A percentile compares a stretch with the other conserved stretches of the same genome.
These are phyloP conservation scores for Hipparchia sbordonii DNA, from an alignment of 2,888 invertebrate genomes.

Conservation along the genomic window DNA sequence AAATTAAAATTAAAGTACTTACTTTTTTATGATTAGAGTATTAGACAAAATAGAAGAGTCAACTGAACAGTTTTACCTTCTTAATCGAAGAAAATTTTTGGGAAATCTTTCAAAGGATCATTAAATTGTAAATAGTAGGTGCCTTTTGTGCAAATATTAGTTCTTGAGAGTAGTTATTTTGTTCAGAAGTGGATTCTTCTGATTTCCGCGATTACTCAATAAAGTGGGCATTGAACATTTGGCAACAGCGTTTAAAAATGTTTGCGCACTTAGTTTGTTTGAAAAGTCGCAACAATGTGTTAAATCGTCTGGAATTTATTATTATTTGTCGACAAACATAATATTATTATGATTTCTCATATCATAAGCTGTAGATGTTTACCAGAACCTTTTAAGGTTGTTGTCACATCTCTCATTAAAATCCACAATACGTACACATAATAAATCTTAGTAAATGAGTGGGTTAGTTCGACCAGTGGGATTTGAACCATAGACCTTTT, in stretches of 20 bases:
- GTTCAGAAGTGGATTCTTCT: conserved; percentile 3
- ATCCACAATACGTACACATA: too few species aligned
- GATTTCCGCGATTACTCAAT: conserved; percentile 27
- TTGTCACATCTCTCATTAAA: too few species aligned
- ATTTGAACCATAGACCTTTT: too few species aligned
- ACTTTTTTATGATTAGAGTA: too few species aligned
- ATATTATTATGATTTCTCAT: conserved; percentile 38
- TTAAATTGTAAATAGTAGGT: too few species aligned
- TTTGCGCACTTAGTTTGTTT: conserved; percentile 58
- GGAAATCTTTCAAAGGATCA: too few species aligned
- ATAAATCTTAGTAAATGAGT: too few species aligned
- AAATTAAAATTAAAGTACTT: too few species aligned
- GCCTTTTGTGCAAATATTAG: not conserved
- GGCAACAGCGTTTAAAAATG: conserved; percentile 53
- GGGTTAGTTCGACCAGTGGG: too few species aligned
- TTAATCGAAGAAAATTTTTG: too few species aligned
- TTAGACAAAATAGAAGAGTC: not conserved
- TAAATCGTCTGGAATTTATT: conserved; percentile 61
- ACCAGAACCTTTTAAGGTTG: not conserved
- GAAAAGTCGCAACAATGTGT: conserved; percentile 64
- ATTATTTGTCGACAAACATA: conserved; percentile 52
- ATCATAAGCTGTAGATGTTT: conserved; percentile 10
- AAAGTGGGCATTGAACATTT: conserved; percentile 45
- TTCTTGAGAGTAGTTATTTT: conserved; percentile 3
- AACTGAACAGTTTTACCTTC: not conserved